phyloP scores from a whole-genome alignment of 2,888 invertebrate species.

The Asteroscopus sphinx region DNA sequence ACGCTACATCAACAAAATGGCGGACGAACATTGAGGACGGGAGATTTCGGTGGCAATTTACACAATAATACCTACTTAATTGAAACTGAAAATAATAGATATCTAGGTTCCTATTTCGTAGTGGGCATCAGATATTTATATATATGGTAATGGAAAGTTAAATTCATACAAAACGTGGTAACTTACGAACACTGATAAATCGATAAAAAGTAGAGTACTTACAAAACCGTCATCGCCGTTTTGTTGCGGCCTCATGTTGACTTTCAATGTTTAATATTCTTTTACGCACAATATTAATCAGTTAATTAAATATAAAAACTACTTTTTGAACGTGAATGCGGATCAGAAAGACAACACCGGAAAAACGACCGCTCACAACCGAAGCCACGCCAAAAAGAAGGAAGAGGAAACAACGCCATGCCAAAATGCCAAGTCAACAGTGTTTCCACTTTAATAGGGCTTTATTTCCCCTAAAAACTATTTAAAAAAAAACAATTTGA shows the following conservation, averaged over 20 bases:
- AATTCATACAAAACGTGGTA: no score
- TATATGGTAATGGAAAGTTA: no score
- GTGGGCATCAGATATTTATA: no score
- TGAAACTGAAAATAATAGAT: no score
- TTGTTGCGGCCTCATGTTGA: conserved; percentile 84
- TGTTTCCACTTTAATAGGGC: no score
- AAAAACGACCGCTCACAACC: conserved; percentile 63
- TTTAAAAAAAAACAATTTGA: no score
- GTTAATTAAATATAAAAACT: neutral
- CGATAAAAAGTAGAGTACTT: conserved; percentile 63
- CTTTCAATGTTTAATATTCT: conserved; percentile 4
- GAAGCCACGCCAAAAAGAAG: conserved; percentile 85
- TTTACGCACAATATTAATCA: conserved; percentile 9
- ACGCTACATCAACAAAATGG: conserved; percentile 84
- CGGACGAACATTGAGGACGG: no score
- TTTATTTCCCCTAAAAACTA: no score
- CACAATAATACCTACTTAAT: no score
- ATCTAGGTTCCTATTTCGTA: no score
- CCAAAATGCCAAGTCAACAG: neutral
- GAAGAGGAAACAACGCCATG: conserved; percentile 37
- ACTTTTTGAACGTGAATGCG: conserved; percentile 54
- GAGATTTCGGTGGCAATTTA: conserved; percentile 26
- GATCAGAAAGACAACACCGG: conserved; percentile 9
- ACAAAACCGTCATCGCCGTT: conserved; percentile 87
- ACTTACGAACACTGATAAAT: no score